Conservation (phyloP, 2,888 invertebrate genomes). For the Calameuta filiformis region DNA sequence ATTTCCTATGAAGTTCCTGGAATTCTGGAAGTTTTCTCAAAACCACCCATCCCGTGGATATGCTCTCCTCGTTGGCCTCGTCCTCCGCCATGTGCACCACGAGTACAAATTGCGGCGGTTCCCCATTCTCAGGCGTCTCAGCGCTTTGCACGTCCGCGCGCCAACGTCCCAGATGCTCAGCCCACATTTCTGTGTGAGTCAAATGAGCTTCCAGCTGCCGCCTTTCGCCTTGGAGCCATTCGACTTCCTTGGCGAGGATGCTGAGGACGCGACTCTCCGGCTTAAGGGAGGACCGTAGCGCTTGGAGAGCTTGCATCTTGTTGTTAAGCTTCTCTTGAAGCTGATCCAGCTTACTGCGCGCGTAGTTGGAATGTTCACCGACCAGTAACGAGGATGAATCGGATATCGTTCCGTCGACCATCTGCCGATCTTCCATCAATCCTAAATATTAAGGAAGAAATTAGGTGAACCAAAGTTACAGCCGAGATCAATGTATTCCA, state of each 20-base stretch:
- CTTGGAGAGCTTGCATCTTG: conserved; percentile 84
- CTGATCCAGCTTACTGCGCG: conserved; percentile 83
- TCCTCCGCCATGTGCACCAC: conserved; percentile 82
- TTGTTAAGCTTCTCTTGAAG: conserved; percentile 86
- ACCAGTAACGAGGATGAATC: conserved; percentile 70
- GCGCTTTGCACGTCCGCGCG: conserved; percentile 86
- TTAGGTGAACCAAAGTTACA: too few species aligned
- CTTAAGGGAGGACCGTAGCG: conserved; percentile 83
- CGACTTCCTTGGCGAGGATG: conserved; percentile 86
- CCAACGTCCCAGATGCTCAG: conserved; percentile 90
- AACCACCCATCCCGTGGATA: conserved; percentile 77
- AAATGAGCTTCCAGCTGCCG: conserved; percentile 86
- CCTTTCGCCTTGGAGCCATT: conserved; percentile 83
- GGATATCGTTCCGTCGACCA: conserved; percentile 50
- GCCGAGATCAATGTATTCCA: too few species aligned
- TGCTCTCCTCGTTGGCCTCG: conserved; percentile 70
- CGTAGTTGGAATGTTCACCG: conserved; percentile 86
- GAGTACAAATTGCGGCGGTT: conserved; percentile 79
- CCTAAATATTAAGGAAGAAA: conserved; percentile 30
- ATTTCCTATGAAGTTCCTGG: conserved; percentile 84
- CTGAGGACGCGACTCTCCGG: conserved; percentile 84
- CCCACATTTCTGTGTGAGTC: conserved; percentile 89
- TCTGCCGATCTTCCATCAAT: conserved; percentile 51
- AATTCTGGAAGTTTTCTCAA: conserved; percentile 73
- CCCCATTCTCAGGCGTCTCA: conserved; percentile 76